A percentile compares a stretch with the other conserved stretches of the same genome.
phyloP scores from a whole-genome alignment of 2,797 vertebrate genomes.

The Enteromius viviparus region DNA sequence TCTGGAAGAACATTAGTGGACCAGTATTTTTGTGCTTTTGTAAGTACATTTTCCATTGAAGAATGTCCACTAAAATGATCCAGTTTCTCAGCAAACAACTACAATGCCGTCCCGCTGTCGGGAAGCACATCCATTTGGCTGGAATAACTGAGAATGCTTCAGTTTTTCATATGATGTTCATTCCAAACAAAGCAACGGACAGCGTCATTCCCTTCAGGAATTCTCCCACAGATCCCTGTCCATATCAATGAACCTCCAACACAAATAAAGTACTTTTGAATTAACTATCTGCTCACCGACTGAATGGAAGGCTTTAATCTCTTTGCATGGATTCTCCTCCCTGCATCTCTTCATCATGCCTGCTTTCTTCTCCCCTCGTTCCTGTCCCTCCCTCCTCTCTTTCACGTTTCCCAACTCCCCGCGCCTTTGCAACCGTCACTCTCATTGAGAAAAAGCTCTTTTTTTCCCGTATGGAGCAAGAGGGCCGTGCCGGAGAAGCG shows the following conservation, averaged over 20 bases:
- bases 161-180: not conserved
- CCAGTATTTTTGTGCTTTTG: not conserved
- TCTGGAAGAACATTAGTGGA: not conserved
- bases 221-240: conserved; percentile 46
- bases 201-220: conserved; percentile 42
- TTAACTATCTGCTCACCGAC: conserved; percentile 25
- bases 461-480: not conserved
- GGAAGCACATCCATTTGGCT: conserved; percentile 25
- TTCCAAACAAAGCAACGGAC: conserved; percentile 21
- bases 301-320: conserved; percentile 58
- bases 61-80: not conserved
- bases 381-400: conserved; percentile 29
- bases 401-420: conserved; percentile 24
- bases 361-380: conserved; percentile 38
- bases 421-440: conserved; percentile 75
- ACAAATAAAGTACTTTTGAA: conserved; percentile 47
- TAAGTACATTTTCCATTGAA: not conserved
- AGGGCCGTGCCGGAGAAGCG: not conserved
- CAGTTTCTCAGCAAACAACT: not conserved
- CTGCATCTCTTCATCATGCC: conserved; percentile 45
- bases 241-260: conserved; percentile 34
- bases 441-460: conserved; percentile 76
- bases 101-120: not conserved
- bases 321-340: conserved; percentile 47
- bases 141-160: not conserved